Conservation (phyloP, 2,888 invertebrate genomes). For the Phyllotreta cruciferae region DNA sequence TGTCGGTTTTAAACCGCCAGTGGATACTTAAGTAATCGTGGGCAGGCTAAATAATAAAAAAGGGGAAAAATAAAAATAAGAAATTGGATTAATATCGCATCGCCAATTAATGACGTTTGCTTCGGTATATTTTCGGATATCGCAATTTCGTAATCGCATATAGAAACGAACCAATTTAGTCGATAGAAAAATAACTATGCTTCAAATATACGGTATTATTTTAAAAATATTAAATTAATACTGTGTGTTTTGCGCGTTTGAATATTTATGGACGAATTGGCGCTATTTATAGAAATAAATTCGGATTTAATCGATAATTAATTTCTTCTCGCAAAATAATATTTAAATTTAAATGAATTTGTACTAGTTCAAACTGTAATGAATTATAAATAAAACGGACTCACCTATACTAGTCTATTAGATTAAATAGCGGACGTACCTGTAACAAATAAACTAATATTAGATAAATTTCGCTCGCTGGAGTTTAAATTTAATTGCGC, state of each 20-base stretch:
- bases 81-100: constrained; percentile 6
- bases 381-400: too few species aligned
- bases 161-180: too few species aligned
- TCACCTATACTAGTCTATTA: too few species aligned
- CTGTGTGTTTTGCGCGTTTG: neutral
- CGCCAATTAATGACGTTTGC: neutral
- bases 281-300: constrained; percentile 2
- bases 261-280: constrained; percentile 7
- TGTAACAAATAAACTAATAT: neutral
- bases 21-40: constrained; percentile 4
- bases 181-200: too few species aligned
- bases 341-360: neutral
- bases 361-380: too few species aligned
- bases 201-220: too few species aligned
- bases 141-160: neutral
- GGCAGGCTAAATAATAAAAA: constrained; percentile 4
- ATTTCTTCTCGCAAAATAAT: constrained; percentile 2
- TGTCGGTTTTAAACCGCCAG: constrained; percentile 3
- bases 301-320: constrained; percentile 3
- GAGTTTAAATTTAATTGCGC: neutral
- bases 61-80: constrained; percentile 1
- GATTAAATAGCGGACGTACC: neutral
- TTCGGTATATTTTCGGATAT: constrained; percentile 10
- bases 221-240: too few species aligned
- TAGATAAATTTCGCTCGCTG: too few species aligned